Evolutionary conservation across 2,113 vertebrate genomes (phyloP).

Genomic region (Leptobrachium leishanense): DNA sequence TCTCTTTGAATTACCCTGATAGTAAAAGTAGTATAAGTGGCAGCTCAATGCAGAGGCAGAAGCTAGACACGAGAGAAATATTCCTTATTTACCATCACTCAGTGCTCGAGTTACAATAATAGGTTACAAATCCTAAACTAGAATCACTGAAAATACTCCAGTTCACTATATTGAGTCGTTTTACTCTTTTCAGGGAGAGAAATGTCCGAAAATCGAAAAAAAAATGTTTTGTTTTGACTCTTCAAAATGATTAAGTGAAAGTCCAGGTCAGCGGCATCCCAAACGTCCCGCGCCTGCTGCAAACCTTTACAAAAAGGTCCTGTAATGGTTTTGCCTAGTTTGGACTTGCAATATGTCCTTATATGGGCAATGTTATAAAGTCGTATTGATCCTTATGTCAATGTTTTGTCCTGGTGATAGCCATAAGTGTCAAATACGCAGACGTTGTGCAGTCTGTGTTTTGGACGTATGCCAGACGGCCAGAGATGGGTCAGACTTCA

Average conservation of each 20-base stretch:
- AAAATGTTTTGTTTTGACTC: not conserved
- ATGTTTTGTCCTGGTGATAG: constrained; percentile 17
- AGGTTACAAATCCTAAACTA: no score
- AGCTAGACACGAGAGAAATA: no score
- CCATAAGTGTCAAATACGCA: constrained; percentile 38
- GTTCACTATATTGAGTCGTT: no score
- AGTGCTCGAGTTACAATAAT: no score
- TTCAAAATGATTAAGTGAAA: not conserved
- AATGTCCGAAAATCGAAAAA: no score
- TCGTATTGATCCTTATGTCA: constrained; percentile 42
- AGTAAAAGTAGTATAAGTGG: no score
- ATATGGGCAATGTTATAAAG: constrained; percentile 37
- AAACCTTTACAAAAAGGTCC: constrained; percentile 1
- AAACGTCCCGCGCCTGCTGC: not conserved
- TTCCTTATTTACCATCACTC: no score
- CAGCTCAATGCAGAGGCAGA: no score
- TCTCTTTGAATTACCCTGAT: no score
- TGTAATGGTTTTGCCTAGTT: constrained; percentile 18
- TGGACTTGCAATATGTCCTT: constrained; percentile 34
- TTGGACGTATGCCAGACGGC: constrained; percentile 39
- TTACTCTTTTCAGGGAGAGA: no score
- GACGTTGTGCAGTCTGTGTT: constrained; percentile 39
- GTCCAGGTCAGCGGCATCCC: constrained; percentile 4
- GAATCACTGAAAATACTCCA: no score
- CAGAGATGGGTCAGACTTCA: constrained; percentile 28